phyloP scores from a whole-genome alignment of 2,113 vertebrate species.

The Forbesichthys papilliferus region DNA sequence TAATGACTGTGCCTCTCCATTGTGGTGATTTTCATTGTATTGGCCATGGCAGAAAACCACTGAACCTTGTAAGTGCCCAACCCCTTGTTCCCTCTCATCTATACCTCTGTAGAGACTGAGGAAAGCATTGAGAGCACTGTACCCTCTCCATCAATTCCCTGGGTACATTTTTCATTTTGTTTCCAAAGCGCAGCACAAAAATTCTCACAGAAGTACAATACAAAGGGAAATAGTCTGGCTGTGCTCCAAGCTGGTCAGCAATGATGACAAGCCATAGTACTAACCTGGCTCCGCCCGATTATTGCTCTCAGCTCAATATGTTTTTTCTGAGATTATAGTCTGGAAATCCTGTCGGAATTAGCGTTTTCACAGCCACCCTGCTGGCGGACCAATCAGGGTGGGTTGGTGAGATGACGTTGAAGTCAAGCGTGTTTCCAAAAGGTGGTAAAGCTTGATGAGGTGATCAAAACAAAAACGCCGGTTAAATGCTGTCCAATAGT shows the following conservation, averaged over 20 bases:
- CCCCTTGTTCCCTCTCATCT: constrained; percentile 22
- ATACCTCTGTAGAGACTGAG: constrained; percentile 23
- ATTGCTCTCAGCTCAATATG: too few species aligned
- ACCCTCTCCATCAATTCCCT: constrained; percentile 54
- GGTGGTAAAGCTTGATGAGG: too few species aligned
- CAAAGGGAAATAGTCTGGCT: constrained; percentile 32
- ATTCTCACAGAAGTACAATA: constrained; percentile 51
- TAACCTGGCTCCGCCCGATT: too few species aligned
- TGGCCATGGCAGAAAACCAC: constrained; percentile 53
- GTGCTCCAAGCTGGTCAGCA: constrained; percentile 37
- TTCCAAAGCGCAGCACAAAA: constrained; percentile 43
- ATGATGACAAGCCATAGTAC: constrained; percentile 18
- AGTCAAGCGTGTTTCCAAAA: too few species aligned
- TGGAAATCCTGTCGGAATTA: too few species aligned
- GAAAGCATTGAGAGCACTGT: constrained; percentile 29
- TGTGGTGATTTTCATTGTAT: constrained; percentile 48
- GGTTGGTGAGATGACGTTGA: too few species aligned
- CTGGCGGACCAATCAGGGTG: too few species aligned
- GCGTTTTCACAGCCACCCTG: too few species aligned
- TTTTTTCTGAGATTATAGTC: too few species aligned
- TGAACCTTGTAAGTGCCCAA: constrained; percentile 39
- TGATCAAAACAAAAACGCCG: too few species aligned
- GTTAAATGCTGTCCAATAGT: too few species aligned
- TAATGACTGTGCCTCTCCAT: constrained; percentile 43
- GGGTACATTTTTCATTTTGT: constrained; percentile 57